Percentiles rank a stretch among this genome's conserved stretches.
These are phyloP conservation scores for Collichthys lucidus DNA, from an alignment of 2,113 vertebrate genomes.

Conservation along the genomic window DNA sequence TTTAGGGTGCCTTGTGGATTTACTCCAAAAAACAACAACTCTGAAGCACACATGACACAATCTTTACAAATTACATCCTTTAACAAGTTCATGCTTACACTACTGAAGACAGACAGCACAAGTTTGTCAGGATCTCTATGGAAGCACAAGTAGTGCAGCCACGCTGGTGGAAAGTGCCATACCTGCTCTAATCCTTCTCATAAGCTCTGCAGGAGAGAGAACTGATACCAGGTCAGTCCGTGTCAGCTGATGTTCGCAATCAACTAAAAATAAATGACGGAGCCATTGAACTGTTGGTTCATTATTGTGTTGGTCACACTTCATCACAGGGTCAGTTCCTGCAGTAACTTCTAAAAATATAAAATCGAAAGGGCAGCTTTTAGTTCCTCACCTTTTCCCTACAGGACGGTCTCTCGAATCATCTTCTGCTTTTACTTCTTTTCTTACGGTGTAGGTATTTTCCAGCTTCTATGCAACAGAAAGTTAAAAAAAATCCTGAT, in stretches of 20 bases:
- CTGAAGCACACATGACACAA: not conserved
- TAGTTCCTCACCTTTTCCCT: not conserved
- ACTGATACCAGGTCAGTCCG: constrained; percentile 34
- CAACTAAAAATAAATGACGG: constrained; percentile 67
- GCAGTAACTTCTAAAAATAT: constrained; percentile 5
- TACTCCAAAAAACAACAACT: too few relatives aligned
- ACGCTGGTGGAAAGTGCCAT: constrained; percentile 65
- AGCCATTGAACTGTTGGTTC: constrained; percentile 6
- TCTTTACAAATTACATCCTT: not conserved
- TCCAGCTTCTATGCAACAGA: not conserved
- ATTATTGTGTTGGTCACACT: constrained; percentile 16
- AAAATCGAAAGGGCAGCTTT: not conserved
- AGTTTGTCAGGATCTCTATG: constrained; percentile 13
- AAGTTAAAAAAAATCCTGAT: not conserved
- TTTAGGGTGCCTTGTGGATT: not conserved
- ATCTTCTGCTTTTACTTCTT: not conserved
- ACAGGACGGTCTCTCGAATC: not conserved
- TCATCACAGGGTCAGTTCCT: not conserved
- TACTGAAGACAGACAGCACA: not conserved
- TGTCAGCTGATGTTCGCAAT: constrained; percentile 46
- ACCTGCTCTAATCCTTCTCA: constrained; percentile 61
- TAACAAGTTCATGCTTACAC: not conserved
- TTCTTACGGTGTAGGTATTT: not conserved
- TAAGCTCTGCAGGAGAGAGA: constrained; percentile 39
- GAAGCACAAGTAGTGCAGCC: not conserved